A percentile compares a stretch with the other conserved stretches of the same genome.
These are phyloP conservation scores for Sebastes trivittatus DNA, from an alignment of 2,797 vertebrate species.

Conservation along the genomic window DNA sequence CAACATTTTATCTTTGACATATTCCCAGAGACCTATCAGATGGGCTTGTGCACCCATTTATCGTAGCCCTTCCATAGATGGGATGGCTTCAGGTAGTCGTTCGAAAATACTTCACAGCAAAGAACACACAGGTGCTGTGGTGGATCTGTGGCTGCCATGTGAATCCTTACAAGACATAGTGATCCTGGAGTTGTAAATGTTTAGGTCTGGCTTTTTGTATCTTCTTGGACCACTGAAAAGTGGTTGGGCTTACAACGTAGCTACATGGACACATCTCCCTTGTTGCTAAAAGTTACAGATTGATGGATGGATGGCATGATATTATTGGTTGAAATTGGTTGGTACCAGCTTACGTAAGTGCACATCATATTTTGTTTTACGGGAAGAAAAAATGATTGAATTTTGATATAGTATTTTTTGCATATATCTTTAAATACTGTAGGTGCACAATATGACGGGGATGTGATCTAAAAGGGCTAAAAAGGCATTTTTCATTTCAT, in stretches of 20 bases:
- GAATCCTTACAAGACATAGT: not conserved
- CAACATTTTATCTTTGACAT: not conserved
- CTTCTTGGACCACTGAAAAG: not conserved
- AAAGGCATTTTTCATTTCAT: not conserved
- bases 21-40: slow-evolving; percentile 1
- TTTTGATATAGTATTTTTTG: not conserved
- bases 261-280: no score
- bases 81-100: not conserved
- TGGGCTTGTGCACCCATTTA: not conserved
- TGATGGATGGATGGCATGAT: not conserved
- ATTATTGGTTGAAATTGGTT: not conserved
- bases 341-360: not conserved
- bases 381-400: not conserved
- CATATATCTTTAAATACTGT: not conserved
- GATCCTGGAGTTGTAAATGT: not conserved
- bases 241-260: not conserved
- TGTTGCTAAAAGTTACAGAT: not conserved
- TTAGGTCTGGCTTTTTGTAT: not conserved
- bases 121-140: not conserved
- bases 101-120: not conserved
- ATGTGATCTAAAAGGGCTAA: no score
- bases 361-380: not conserved
- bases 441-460: not conserved
- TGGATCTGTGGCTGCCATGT: not conserved
- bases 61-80: not conserved